phyloP scores from a whole-genome alignment of 2,888 invertebrate genomes.

The Leptarthrus brevirostris region DNA sequence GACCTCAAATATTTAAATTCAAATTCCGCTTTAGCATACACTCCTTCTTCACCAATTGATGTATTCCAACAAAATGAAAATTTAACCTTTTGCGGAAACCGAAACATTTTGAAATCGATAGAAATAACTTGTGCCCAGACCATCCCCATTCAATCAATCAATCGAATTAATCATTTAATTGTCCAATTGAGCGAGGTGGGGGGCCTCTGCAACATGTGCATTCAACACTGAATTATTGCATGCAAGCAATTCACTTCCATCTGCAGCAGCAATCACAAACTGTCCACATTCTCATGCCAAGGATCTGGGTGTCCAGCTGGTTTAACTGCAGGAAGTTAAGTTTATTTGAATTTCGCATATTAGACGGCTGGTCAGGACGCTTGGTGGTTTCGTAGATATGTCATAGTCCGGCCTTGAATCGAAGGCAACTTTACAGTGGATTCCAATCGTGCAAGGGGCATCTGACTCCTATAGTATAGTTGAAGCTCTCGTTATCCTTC shows the following conservation, averaged over 20 bases:
- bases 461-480: background rate
- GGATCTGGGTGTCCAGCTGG: slow-evolving; percentile 7
- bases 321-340: slow-evolving; percentile 46
- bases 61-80: no score
- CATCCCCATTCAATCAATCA: slow-evolving; percentile 48
- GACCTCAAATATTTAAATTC: no score
- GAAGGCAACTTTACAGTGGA: slow-evolving; percentile 33
- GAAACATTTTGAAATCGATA: background rate
- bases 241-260: slow-evolving; percentile 22
- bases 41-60: no score
- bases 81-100: no score
- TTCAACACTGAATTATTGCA: slow-evolving; percentile 53
- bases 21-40: no score
- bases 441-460: slow-evolving; percentile 36
- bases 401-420: slow-evolving; percentile 36
- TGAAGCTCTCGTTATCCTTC: slow-evolving; percentile 24
- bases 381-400: slow-evolving; percentile 34
- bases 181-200: slow-evolving; percentile 52
- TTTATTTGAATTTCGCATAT: slow-evolving; percentile 53
- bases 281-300: slow-evolving; percentile 4
- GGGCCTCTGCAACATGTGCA: slow-evolving; percentile 54
- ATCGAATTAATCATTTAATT: slow-evolving; percentile 52
- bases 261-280: slow-evolving; percentile 26
- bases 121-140: background rate
- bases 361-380: slow-evolving; percentile 48